Evolutionary conservation across 2,113 vertebrate species (phyloP).

Genomic region (Nycticryphes semicollaris): DNA sequence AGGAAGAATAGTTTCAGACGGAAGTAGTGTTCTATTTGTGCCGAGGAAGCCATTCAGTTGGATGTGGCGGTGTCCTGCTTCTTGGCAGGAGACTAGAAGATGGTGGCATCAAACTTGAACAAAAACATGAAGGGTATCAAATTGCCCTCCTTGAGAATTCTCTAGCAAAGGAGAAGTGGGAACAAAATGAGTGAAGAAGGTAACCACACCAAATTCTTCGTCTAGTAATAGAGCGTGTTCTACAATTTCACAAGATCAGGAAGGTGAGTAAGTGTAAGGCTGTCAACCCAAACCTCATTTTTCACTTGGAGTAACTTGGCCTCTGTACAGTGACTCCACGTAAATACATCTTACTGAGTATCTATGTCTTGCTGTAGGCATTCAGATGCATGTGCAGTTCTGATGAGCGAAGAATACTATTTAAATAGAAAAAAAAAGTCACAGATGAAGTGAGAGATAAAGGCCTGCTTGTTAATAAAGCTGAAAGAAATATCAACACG

Average conservation of each 20-base stretch:
- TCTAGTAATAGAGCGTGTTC: not conserved
- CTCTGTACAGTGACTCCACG: not conserved
- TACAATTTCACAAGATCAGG: not conserved
- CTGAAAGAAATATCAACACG: not conserved
- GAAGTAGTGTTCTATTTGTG: not conserved
- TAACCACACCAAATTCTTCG: not conserved
- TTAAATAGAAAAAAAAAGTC: not conserved
- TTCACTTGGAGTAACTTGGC: not conserved
- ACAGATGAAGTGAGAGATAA: not conserved
- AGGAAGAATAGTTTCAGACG: not conserved
- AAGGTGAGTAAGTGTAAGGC: not conserved
- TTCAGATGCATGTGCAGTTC: not conserved
- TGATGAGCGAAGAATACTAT: not conserved
- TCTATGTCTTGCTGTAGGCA: not conserved
- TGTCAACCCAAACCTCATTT: not conserved
- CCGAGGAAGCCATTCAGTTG: accelerated
- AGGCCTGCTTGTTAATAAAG: not conserved
- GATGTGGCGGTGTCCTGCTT: not conserved
- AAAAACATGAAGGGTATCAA: not conserved
- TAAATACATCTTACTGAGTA: not conserved
- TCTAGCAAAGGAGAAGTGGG: not conserved
- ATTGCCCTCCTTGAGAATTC: not conserved
- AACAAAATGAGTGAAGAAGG: not conserved
- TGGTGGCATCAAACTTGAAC: not conserved
- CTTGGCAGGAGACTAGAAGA: not conserved